Conservation (phyloP, 2,113 vertebrate species). For the Syrmaticus mikado region DNA sequence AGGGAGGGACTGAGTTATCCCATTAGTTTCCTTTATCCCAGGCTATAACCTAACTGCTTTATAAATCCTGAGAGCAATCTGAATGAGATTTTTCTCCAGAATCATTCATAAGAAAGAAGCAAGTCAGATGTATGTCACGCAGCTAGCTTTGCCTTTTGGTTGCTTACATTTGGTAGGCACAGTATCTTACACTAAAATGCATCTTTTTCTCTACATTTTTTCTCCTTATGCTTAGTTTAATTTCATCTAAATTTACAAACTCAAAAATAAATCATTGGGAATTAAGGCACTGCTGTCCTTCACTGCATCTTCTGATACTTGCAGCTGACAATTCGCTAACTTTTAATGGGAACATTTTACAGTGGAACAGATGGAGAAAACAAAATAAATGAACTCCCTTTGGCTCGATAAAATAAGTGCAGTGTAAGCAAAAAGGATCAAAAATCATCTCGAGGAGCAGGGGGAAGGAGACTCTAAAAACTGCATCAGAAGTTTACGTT, state of each 20-base stretch:
- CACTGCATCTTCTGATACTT: conserved; percentile 42
- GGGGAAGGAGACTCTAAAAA: conserved; percentile 19
- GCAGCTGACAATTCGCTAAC: conserved; percentile 64
- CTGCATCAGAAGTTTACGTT: conserved; percentile 16
- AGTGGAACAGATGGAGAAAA: conserved; percentile 67
- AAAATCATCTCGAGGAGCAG: conserved; percentile 41
- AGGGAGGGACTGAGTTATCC: background rate
- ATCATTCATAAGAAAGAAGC: background rate
- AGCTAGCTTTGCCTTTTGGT: conserved; percentile 13
- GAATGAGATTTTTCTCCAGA: background rate
- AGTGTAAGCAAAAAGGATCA: conserved; percentile 64
- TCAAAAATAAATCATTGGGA: conserved; percentile 65
- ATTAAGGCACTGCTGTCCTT: conserved; percentile 55
- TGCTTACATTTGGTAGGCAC: background rate
- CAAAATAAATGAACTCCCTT: conserved; percentile 70
- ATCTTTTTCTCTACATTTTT: conserved; percentile 15
- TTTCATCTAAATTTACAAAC: conserved; percentile 39
- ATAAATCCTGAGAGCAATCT: background rate
- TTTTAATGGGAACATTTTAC: conserved; percentile 72
- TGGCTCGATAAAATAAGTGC: conserved; percentile 60
- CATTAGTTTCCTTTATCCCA: background rate
- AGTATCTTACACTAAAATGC: conserved; percentile 38
- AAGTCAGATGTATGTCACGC: background rate
- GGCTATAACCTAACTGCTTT: background rate
- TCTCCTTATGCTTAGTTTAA: conserved; percentile 39